Conservation (phyloP, 2,797 vertebrate species). For the Fringilla coelebs region DNA sequence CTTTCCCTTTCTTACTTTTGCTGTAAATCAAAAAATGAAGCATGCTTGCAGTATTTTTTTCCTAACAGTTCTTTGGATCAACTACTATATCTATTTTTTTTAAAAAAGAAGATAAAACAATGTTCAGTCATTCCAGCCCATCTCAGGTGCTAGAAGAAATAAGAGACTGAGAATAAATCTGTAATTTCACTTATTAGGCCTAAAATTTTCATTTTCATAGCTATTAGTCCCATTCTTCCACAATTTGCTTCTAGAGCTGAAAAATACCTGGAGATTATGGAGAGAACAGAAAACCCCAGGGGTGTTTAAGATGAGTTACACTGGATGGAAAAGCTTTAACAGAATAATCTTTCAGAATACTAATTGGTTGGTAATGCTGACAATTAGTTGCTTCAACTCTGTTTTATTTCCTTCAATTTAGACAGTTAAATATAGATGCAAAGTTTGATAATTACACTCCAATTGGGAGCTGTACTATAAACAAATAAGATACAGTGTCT, state of each 20-base stretch:
- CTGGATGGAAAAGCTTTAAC: neutral
- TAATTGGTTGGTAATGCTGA: neutral
- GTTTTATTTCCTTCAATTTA: constrained; percentile 33
- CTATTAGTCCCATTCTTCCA: neutral
- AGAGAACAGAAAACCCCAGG: neutral
- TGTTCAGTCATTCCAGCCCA: neutral
- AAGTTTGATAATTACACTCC: constrained; percentile 19
- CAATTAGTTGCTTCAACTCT: constrained; percentile 4
- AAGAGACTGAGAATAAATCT: neutral
- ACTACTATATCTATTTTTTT: neutral
- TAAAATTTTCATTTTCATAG: neutral
- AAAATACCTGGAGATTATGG: neutral
- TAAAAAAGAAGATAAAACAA: neutral
- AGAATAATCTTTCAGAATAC: neutral
- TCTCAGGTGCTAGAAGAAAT: neutral
- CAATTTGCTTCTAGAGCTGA: neutral
- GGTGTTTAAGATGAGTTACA: neutral
- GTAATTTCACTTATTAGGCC: neutral
- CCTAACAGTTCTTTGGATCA: neutral
- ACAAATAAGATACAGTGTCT: constrained; percentile 16
- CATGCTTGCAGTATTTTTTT: neutral
- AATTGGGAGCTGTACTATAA: neutral
- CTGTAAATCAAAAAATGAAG: neutral
- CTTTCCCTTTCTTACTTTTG: neutral
- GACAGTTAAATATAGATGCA: constrained; percentile 18